Conservation (phyloP, 1,140 invertebrate species). For the Apolygus lucorum region DNA sequence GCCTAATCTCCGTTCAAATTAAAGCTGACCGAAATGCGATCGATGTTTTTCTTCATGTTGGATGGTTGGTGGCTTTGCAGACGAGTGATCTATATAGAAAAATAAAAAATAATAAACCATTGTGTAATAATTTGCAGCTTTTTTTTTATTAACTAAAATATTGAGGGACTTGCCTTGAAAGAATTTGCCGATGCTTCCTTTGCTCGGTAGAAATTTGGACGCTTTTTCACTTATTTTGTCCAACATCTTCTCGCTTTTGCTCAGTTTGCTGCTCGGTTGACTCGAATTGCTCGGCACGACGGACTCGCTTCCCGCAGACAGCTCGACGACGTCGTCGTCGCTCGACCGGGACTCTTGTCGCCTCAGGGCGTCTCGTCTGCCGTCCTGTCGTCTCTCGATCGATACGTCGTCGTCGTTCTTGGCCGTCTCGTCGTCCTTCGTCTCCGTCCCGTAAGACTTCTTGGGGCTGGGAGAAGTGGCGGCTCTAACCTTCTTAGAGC, state of each 20-base stretch:
- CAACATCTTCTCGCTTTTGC: background rate
- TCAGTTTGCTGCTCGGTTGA: background rate
- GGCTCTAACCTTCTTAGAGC: conserved; percentile 13
- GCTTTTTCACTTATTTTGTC: conserved; percentile 9
- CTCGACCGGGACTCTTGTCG: background rate
- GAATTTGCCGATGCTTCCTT: background rate
- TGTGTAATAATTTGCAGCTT: too few species aligned
- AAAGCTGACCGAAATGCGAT: too few species aligned
- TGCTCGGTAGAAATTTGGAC: background rate
- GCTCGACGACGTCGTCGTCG: background rate
- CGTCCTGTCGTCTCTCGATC: background rate
- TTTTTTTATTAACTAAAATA: too few species aligned
- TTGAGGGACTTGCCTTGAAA: too few species aligned
- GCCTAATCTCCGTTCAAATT: too few species aligned
- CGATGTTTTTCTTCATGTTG: too few species aligned
- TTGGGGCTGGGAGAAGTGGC: background rate
- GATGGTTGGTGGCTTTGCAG: too few species aligned
- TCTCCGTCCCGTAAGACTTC: background rate
- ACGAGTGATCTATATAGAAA: too few species aligned
- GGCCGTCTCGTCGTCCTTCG: background rate
- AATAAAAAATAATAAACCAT: too few species aligned
- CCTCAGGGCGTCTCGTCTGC: background rate
- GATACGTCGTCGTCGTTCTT: background rate
- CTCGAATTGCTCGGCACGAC: background rate
- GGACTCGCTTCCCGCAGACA: background rate